Conservation (phyloP, 2,797 vertebrate species). For the Siniperca scherzeri region DNA sequence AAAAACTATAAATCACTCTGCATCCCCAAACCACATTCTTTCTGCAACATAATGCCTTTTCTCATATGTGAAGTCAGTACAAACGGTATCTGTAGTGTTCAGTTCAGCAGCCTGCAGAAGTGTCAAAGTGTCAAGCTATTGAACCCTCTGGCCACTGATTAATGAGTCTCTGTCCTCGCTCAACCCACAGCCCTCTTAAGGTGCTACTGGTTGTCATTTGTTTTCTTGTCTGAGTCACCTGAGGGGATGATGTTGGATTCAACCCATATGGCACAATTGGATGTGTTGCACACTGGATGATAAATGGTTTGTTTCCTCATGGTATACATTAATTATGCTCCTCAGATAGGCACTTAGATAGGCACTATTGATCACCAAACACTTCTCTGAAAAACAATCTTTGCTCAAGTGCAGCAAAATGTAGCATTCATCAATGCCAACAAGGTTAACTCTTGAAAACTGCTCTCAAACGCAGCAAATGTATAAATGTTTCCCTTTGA, state of each 20-base stretch:
- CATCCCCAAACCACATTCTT: conserved; percentile 40
- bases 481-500: background rate
- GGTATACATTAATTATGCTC: conserved; percentile 23
- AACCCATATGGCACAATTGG: background rate
- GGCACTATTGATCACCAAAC: conserved; percentile 11
- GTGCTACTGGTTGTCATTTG: conserved; percentile 40
- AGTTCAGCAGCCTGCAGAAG: conserved; percentile 37
- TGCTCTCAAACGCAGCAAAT: background rate
- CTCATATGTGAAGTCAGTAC: conserved; percentile 49
- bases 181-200: conserved; percentile 10
- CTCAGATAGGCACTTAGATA: conserved; percentile 14
- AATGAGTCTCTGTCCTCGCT: conserved; percentile 43
- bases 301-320: conserved; percentile 40
- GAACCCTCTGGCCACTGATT: conserved; percentile 58
- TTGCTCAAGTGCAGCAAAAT: conserved; percentile 3
- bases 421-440: background rate
- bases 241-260: conserved; percentile 8
- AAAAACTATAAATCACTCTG: conserved; percentile 41
- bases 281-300: conserved; percentile 27
- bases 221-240: conserved; percentile 37
- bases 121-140: conserved; percentile 36
- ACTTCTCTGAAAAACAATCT: conserved; percentile 8
- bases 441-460: background rate
- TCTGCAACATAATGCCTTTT: conserved; percentile 35
- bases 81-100: conserved; percentile 41